Conservation (phyloP, 23 tunicate species). For the Halocynthia roretzi region DNA sequence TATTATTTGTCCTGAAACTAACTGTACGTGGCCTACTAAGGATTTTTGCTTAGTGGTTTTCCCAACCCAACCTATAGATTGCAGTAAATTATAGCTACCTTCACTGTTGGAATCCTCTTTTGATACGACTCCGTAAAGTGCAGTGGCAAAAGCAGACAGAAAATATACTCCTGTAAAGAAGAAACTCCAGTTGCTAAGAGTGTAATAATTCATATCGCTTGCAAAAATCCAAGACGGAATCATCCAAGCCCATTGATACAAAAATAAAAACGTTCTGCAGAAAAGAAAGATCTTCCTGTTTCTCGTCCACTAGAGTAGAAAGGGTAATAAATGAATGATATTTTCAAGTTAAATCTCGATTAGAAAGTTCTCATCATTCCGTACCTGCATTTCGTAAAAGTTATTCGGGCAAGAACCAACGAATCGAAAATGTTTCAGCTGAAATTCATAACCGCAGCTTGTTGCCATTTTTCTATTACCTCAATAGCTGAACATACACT, state of each 20-base stretch:
- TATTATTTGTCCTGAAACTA: too few species aligned
- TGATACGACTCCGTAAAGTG: conserved; percentile 3
- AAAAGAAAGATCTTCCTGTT: background rate
- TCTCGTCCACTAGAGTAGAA: conserved; percentile 4
- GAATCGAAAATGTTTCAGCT: conserved; percentile 7
- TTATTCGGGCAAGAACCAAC: conserved; percentile 2
- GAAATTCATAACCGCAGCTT: conserved; percentile 22
- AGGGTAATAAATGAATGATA: background rate
- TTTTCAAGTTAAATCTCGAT: background rate
- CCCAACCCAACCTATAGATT: too few species aligned
- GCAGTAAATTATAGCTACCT: background rate
- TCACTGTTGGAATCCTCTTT: background rate
- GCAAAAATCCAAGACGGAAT: conserved; percentile 22
- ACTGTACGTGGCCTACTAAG: too few species aligned
- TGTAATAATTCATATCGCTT: background rate
- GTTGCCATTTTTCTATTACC: conserved; percentile 9
- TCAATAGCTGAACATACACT: too few species aligned
- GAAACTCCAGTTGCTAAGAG: conserved; percentile 20
- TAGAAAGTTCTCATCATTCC: background rate
- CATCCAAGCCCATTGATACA: conserved; percentile 28
- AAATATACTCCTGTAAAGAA: conserved; percentile 19
- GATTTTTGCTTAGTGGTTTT: too few species aligned
- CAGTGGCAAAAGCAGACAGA: conserved; percentile 3
- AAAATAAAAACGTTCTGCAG: conserved; percentile 1
- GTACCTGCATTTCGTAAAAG: conserved; percentile 22